Evolutionary conservation across 1,140 invertebrate species (phyloP), one percentile per base, ranked within the genome.

Genomic region (Adelges cooleyi): DNA sequence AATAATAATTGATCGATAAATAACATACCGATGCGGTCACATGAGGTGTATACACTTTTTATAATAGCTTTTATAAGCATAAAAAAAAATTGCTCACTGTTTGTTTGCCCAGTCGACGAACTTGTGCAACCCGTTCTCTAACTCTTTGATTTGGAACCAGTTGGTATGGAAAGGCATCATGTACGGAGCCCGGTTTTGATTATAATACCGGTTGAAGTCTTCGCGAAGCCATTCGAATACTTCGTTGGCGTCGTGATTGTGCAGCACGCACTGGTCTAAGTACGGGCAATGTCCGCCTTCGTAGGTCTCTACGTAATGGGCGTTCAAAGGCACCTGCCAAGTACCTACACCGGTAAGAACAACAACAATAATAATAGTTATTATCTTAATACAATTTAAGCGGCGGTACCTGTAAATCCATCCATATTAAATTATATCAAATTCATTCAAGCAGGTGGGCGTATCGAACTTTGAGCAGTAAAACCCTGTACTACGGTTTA

Each of bases 131-230:
- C 90, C 91, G 66, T 82, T 77, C 73, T 92, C 89, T 1, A 93
- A 77, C 68, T 86, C 86, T 69, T 90, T 88, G 51, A 90, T 89
- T 71, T 92, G 89, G 80, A 95, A 94, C 91, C 90, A 95, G 75
- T 92, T 94, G 10, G 90, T 93, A 69, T 93, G 90, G 81, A 94
- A 90, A 5, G 90, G 85, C 86, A 94, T 90, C 86, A 92, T 90
- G 72, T 94, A 92, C 0, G 91, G 91, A 1, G 91, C 91, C 67
- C 87, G 80, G 73, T 93, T 92, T 71, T 90, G 86, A 36, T 87
- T 84, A 70, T 92, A 92, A 72, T 89, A 84, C 25, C 89, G 78
- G 46, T 82, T 82, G 74, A 95, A 95, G 73, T 95, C 92, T 77
- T 94, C 90, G 72, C 88, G 84, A 1, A 95, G 78, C 90, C 92